Evolutionary conservation across 1,140 invertebrate genomes (phyloP).

Genomic region (Diabrotica undecimpunctata): DNA sequence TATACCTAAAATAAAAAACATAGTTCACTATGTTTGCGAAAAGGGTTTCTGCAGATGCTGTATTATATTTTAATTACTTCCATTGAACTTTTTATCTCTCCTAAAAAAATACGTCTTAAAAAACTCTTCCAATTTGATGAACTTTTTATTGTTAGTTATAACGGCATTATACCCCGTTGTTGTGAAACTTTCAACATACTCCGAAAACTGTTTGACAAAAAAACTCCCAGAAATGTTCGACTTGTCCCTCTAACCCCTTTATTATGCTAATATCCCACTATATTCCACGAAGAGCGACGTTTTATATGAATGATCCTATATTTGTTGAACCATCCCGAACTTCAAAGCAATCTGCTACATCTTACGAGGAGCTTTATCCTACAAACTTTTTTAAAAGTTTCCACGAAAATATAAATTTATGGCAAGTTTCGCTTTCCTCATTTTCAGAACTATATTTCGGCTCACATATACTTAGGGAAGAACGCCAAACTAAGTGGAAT

Average conservation of each 20-base stretch:
- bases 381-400: conserved; percentile 4
- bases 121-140: too few relatives aligned
- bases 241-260: neutral
- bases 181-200: too few relatives aligned
- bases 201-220: too few relatives aligned
- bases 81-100: too few relatives aligned
- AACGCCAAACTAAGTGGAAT: conserved; percentile 10
- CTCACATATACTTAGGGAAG: conserved; percentile 5
- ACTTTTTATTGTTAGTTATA: too few relatives aligned
- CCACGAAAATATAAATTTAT: neutral
- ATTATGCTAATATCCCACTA: neutral
- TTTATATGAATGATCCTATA: neutral
- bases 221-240: too few relatives aligned
- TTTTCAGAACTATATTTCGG: conserved; percentile 5
- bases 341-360: conserved; percentile 3
- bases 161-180: too few relatives aligned
- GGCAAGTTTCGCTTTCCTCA: neutral
- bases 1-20: too few relatives aligned
- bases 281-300: neutral
- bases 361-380: neutral
- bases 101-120: too few relatives aligned
- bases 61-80: too few relatives aligned
- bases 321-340: neutral
- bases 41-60: too few relatives aligned
- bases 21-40: too few relatives aligned